Percentiles rank a stretch among this genome's conserved stretches.
Evolutionary conservation across 23 tunicate species (phyloP).

Genomic region (Ciona savignyi): DNA sequence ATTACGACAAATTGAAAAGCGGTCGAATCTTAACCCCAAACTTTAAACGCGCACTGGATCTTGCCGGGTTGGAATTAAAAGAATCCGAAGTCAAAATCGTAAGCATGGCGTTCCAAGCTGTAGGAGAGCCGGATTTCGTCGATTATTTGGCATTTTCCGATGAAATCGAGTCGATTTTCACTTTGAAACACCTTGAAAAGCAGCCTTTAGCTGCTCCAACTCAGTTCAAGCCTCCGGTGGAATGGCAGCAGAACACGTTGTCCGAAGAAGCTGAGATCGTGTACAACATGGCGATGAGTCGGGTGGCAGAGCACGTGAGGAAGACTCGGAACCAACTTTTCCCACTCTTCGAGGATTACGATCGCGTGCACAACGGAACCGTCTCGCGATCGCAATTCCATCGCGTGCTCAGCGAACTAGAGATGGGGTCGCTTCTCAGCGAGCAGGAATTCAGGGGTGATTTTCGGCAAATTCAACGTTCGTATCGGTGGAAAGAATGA

Average conservation of each 20-base stretch:
- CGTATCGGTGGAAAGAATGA: slow-evolving; percentile 72
- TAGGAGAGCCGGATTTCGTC: slow-evolving; percentile 40
- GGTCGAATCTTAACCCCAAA: slow-evolving; percentile 71
- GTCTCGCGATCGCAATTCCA: slow-evolving; percentile 83
- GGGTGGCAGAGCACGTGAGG: slow-evolving; percentile 42
- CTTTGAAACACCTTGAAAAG: slow-evolving; percentile 80
- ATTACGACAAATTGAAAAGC: slow-evolving; percentile 82
- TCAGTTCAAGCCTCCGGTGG: slow-evolving; percentile 60
- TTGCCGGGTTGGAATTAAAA: slow-evolving; percentile 37
- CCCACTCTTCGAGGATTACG: slow-evolving; percentile 86
- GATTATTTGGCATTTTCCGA: slow-evolving; percentile 66
- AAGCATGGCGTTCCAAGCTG: slow-evolving; percentile 49
- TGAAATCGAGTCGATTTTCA: slow-evolving; percentile 79
- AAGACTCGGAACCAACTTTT: slow-evolving; percentile 58
- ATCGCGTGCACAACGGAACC: slow-evolving; percentile 73
- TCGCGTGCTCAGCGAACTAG: slow-evolving; percentile 67
- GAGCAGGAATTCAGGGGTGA: slow-evolving; percentile 54
- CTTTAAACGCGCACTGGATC: slow-evolving; percentile 55
- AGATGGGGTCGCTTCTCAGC: slow-evolving; percentile 49
- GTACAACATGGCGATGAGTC: slow-evolving; percentile 14
- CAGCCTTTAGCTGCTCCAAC: slow-evolving; percentile 75
- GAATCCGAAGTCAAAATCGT: slow-evolving; percentile 79
- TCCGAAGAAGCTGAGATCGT: slow-evolving; percentile 34
- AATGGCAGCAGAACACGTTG: slow-evolving; percentile 49
- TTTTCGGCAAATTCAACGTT: slow-evolving; percentile 53